Evolutionary conservation across 2,113 vertebrate species (phyloP).

Genomic region (Bagarius yarrelli): DNA sequence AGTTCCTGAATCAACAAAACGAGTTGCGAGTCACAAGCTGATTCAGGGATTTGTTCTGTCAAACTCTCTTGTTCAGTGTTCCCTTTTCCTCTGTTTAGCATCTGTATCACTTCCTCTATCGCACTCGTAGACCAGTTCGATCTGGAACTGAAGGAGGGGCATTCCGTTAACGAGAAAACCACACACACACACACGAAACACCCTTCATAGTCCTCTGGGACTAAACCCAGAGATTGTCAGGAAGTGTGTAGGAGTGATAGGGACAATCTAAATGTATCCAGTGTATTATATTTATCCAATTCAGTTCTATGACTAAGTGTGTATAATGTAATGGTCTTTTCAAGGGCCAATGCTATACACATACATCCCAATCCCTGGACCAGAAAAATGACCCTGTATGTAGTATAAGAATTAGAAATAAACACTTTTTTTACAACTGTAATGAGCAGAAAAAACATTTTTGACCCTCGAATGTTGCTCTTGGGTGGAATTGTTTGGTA

Average conservation of each 20-base stretch:
- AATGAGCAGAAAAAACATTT: no score
- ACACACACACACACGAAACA: constrained; percentile 51
- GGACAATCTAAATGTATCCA: constrained; percentile 31
- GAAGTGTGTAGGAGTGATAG: constrained; percentile 65
- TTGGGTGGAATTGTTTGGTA: no score
- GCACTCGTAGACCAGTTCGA: constrained; percentile 20
- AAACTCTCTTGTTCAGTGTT: not conserved
- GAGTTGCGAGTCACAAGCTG: not conserved
- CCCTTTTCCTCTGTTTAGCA: not conserved
- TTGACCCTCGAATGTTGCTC: no score
- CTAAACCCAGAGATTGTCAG: constrained; percentile 63
- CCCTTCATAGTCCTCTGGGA: constrained; percentile 58
- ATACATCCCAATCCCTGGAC: no score
- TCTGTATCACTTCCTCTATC: constrained; percentile 34
- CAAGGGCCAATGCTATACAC: no score
- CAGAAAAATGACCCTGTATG: no score
- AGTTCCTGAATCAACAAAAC: constrained; percentile 5
- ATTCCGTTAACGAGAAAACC: not conserved
- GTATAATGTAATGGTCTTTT: no score
- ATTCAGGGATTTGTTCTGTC: not conserved
- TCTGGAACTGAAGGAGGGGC: constrained; percentile 41
- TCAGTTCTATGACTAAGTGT: no score
- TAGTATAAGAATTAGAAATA: no score
- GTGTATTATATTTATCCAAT: constrained; percentile 46
- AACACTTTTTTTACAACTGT: no score